Evolutionary conservation across 2,888 invertebrate species (phyloP).

Genomic region (Celastrina argiolus): DNA sequence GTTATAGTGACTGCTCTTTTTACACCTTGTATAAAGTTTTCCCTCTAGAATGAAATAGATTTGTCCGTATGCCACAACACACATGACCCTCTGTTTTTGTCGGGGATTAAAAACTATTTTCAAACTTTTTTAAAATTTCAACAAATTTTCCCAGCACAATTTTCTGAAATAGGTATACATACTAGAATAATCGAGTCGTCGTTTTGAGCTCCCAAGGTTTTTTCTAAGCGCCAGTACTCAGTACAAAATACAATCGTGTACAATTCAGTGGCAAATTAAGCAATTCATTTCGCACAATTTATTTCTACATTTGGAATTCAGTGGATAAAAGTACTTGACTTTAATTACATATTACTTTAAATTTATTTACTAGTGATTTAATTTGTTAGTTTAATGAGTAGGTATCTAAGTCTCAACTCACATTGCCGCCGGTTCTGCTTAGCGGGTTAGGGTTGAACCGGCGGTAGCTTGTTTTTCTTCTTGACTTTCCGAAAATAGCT

Average conservation of each 20-base stretch:
- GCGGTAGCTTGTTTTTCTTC: no score
- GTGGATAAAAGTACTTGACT: constrained; percentile 9
- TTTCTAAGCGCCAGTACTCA: constrained; percentile 11
- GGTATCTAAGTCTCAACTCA: no score
- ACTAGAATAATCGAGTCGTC: background rate
- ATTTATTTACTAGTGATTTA: background rate
- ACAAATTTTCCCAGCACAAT: background rate
- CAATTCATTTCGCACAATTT: constrained; percentile 20
- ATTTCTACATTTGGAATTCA: constrained; percentile 14
- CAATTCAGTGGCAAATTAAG: constrained; percentile 21
- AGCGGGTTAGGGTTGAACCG: no score
- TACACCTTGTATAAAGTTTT: no score
- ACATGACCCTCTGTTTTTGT: no score
- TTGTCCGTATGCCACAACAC: no score
- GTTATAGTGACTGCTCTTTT: no score
- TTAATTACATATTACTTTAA: constrained; percentile 10
- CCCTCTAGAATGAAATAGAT: no score
- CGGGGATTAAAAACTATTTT: no score
- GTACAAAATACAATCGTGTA: constrained; percentile 14
- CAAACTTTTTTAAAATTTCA: background rate
- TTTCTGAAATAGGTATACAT: background rate
- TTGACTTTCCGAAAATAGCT: no score
- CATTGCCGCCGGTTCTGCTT: no score
- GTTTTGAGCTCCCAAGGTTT: background rate
- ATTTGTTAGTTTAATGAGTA: background rate